A percentile compares a stretch with the other conserved stretches of the same genome.
Evolutionary conservation across 2,113 vertebrate species (phyloP).

Genomic region (Opisthocomus hoazin): DNA sequence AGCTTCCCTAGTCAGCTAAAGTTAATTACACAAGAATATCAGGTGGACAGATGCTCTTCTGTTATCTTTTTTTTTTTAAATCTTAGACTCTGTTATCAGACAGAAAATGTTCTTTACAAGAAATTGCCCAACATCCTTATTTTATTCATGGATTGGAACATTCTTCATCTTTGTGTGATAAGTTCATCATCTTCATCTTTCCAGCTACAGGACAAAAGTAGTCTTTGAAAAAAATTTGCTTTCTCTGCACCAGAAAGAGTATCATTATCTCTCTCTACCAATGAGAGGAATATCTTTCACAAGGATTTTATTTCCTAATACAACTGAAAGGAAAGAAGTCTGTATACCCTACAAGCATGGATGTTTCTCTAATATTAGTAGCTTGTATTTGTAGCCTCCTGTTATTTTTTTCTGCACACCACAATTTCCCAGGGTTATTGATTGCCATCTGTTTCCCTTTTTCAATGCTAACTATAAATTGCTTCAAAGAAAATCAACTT

Average conservation of each 20-base stretch:
- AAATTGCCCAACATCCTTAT: background rate
- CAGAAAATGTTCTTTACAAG: background rate
- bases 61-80: background rate
- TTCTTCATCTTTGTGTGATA: background rate
- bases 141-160: background rate
- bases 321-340: background rate
- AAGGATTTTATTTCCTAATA: background rate
- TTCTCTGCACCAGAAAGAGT: background rate
- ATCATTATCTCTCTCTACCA: background rate
- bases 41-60: background rate
- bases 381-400: background rate
- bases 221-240: background rate
- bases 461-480: constrained; percentile 12
- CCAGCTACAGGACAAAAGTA: background rate
- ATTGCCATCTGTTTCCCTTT: constrained; percentile 43
- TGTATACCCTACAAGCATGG: background rate
- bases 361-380: constrained; percentile 43
- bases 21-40: background rate
- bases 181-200: background rate
- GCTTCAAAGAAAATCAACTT: background rate
- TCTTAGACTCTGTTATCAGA: background rate
- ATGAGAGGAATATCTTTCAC: background rate
- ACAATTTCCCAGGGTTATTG: constrained; percentile 28
- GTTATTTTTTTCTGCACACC: background rate
- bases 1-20: background rate